phyloP scores from a whole-genome alignment of 2,888 invertebrate species.

The Steromphala cineraria region DNA sequence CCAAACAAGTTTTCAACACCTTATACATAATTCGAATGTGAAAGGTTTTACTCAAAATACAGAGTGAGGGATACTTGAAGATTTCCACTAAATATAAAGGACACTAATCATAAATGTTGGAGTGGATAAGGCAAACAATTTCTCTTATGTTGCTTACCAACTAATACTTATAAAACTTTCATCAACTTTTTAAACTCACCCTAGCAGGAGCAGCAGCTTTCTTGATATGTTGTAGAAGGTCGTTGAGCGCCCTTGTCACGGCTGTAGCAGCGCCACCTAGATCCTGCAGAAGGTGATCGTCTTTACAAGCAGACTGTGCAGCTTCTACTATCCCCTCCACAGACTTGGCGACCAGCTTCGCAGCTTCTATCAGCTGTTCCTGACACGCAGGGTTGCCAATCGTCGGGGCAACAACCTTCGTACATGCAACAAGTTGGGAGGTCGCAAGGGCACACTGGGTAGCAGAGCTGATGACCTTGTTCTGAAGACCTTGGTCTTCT shows the following conservation, averaged over 20 bases:
- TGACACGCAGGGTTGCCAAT: conserved; percentile 81
- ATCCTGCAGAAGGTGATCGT: conserved; percentile 83
- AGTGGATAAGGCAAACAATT: no score
- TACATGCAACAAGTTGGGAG: conserved; percentile 97
- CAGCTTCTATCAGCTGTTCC: conserved; percentile 93
- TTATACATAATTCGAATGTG: no score
- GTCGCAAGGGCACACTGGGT: conserved; percentile 98
- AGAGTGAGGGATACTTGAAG: no score
- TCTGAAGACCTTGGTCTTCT: conserved; percentile 88
- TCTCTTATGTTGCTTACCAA: no score
- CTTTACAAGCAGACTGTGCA: conserved; percentile 79
- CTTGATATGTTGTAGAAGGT: conserved; percentile 92
- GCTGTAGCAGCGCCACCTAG: conserved; percentile 90
- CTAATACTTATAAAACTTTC: no score
- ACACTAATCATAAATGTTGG: no score
- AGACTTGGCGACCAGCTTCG: conserved; percentile 92
- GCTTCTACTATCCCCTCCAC: conserved; percentile 90
- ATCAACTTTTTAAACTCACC: conserved; percentile 35
- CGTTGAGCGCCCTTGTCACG: conserved; percentile 91
- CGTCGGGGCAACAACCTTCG: conserved; percentile 84
- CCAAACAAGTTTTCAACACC: no score
- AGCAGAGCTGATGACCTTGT: conserved; percentile 93
- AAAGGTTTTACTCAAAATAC: no score
- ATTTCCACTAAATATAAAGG: no score
- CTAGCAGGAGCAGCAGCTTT: conserved; percentile 74